Evolutionary conservation across 1,140 invertebrate species (phyloP).

Genomic region (Habropoda laboriosa): DNA sequence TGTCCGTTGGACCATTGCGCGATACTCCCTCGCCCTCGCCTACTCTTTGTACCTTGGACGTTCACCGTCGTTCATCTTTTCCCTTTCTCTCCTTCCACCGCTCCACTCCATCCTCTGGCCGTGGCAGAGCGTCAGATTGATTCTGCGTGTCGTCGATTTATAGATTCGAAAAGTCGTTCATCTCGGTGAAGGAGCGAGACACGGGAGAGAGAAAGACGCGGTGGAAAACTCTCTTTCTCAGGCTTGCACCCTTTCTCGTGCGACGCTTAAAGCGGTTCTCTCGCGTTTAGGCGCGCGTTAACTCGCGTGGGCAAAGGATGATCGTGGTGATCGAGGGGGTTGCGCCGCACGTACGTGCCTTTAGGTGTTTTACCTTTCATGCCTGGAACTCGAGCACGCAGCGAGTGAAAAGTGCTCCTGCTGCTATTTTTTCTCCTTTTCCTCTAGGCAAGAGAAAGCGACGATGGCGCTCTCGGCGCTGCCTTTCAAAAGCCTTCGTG

Average conservation of each 20-base stretch:
- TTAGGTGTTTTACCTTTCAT: conserved; percentile 11
- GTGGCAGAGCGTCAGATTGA: background rate
- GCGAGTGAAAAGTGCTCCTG: conserved; percentile 12
- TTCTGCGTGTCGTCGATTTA: conserved; percentile 5
- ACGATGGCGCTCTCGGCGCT: background rate
- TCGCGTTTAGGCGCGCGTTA: background rate
- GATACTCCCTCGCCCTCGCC: background rate
- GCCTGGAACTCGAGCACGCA: conserved; percentile 22
- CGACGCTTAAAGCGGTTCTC: background rate
- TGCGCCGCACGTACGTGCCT: conserved; percentile 10
- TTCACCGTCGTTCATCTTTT: conserved; percentile 47
- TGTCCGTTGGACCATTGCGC: background rate
- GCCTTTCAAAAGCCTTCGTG: background rate
- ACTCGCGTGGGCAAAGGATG: background rate
- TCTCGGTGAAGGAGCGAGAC: background rate
- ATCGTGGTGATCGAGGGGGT: background rate
- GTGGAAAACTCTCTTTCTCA: background rate
- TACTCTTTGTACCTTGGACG: conserved; percentile 58
- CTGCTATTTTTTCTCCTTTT: background rate
- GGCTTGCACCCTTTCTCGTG: background rate
- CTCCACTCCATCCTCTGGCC: background rate
- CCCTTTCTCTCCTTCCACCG: background rate
- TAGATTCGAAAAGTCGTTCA: background rate
- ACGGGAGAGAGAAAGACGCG: background rate
- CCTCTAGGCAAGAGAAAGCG: background rate